A percentile compares a stretch with the other conserved stretches of the same genome.
Evolutionary conservation across 2,113 vertebrate species (phyloP).

Genomic region (Ondatra zibethicus): DNA sequence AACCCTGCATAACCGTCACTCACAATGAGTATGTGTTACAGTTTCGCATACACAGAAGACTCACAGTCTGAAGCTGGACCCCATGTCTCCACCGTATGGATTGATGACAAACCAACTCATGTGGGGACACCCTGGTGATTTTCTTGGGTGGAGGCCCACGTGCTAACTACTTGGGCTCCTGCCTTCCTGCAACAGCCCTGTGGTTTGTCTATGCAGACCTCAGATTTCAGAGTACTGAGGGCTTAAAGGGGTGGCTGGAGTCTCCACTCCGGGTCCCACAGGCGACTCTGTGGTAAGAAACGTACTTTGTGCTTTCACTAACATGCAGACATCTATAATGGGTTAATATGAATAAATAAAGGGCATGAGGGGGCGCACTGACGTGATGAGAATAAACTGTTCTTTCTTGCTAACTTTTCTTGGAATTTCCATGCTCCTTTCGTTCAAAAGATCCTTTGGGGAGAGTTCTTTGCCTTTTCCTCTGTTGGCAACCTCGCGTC

Average conservation of each 20-base stretch:
- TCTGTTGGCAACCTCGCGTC: constrained; percentile 48
- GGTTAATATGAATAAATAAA: constrained; percentile 69
- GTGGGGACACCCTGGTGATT: constrained; percentile 79
- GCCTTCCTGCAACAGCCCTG: constrained; percentile 62
- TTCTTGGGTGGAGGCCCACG: constrained; percentile 77
- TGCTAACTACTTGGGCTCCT: constrained; percentile 73
- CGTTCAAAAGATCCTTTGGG: constrained; percentile 74
- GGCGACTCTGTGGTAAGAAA: constrained; percentile 77
- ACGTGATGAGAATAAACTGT: constrained; percentile 76
- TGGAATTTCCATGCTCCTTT: constrained; percentile 68
- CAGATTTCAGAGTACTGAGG: constrained; percentile 70
- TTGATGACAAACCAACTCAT: constrained; percentile 78
- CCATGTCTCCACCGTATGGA: constrained; percentile 69
- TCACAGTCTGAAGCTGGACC: constrained; percentile 71
- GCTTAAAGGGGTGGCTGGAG: constrained; percentile 78
- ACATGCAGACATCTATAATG: constrained; percentile 76
- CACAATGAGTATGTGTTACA: constrained; percentile 86
- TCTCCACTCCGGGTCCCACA: constrained; percentile 62
- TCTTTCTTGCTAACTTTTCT: constrained; percentile 79
- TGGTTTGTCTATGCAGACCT: constrained; percentile 76
- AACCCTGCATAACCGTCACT: constrained; percentile 86
- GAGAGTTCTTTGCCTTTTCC: constrained; percentile 44
- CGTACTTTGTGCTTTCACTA: constrained; percentile 68
- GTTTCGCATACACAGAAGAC: constrained; percentile 80
- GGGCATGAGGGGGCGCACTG: constrained; percentile 47